These are phyloP conservation scores for Elanus axillaris DNA, from an alignment of 2,113 vertebrate genomes.

Conservation along the genomic window DNA sequence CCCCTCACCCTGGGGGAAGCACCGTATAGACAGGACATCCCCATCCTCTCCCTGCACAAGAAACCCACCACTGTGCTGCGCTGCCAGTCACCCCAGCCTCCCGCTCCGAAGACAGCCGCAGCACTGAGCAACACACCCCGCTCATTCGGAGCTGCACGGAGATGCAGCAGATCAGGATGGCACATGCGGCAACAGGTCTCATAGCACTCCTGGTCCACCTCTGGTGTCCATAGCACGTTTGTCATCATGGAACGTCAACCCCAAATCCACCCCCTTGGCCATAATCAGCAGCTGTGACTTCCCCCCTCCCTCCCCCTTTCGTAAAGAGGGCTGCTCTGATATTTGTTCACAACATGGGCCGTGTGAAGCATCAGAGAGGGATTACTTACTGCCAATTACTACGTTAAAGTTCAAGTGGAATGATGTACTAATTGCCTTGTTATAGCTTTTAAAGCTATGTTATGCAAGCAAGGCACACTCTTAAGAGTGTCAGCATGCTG, in stretches of 20 bases:
- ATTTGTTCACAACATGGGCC: background rate
- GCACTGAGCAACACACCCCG: background rate
- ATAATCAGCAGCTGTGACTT: background rate
- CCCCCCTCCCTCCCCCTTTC: background rate
- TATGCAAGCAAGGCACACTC: slow-evolving; percentile 35
- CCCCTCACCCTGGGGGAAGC: background rate
- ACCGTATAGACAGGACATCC: background rate
- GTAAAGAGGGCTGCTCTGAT: background rate
- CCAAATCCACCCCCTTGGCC: background rate
- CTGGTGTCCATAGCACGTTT: background rate
- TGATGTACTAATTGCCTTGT: slow-evolving; percentile 55
- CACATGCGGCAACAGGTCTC: background rate
- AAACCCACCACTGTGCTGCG: background rate
- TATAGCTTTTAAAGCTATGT: slow-evolving; percentile 49
- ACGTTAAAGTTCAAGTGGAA: slow-evolving; percentile 55
- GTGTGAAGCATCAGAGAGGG: background rate
- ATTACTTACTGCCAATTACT: slow-evolving; percentile 36
- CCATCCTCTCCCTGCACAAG: background rate
- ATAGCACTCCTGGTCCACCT: too few relatives aligned
- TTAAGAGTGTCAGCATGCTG: background rate
- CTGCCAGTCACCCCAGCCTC: background rate
- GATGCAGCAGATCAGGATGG: background rate
- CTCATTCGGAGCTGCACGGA: background rate
- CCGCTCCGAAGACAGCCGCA: fast-evolving
- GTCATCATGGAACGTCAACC: background rate